phyloP scores from a whole-genome alignment of 37 sponge, comb jelly and placozoan species.

The Ephydatia muelleri region DNA sequence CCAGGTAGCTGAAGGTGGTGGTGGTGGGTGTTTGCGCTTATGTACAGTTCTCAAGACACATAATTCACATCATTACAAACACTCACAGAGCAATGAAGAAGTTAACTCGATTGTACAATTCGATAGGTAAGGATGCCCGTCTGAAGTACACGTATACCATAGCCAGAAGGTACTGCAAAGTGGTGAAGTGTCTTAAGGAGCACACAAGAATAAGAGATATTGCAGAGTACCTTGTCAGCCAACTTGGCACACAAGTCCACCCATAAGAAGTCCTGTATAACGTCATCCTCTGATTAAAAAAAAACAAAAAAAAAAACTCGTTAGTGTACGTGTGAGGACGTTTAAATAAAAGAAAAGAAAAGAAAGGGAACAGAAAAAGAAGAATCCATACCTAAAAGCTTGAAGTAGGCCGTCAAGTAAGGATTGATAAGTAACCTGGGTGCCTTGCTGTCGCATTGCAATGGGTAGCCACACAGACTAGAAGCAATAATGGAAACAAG shows the following conservation, averaged over 20 bases:
- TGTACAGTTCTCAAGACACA: neutral
- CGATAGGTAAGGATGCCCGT: conserved; percentile 58
- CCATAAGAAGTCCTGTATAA: conserved; percentile 80
- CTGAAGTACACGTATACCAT: conserved; percentile 92
- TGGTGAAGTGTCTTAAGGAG: neutral
- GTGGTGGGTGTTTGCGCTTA: neutral
- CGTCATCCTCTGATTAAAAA: conserved; percentile 54
- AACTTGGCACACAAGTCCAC: conserved; percentile 75
- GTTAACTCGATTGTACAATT: conserved; percentile 60
- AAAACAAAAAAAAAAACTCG: neutral
- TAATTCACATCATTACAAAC: neutral
- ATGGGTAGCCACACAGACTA: neutral
- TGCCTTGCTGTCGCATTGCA: conserved; percentile 3
- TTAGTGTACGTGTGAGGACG: too few relatives aligned
- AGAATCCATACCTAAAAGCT: conserved; percentile 43
- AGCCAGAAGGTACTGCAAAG: conserved; percentile 74
- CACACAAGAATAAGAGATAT: neutral
- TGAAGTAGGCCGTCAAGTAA: conserved; percentile 43
- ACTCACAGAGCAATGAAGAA: conserved; percentile 86
- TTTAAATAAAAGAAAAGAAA: too few relatives aligned
- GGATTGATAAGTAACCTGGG: conserved; percentile 21
- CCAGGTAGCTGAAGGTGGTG: conserved; percentile 55
- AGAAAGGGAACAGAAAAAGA: neutral
- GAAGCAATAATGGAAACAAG: neutral
- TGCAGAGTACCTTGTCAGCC: conserved; percentile 65